Evolutionary conservation across 2,113 vertebrate species (phyloP), one percentile per base, ranked within the genome.

Genomic region (Labeo catla): DNA sequence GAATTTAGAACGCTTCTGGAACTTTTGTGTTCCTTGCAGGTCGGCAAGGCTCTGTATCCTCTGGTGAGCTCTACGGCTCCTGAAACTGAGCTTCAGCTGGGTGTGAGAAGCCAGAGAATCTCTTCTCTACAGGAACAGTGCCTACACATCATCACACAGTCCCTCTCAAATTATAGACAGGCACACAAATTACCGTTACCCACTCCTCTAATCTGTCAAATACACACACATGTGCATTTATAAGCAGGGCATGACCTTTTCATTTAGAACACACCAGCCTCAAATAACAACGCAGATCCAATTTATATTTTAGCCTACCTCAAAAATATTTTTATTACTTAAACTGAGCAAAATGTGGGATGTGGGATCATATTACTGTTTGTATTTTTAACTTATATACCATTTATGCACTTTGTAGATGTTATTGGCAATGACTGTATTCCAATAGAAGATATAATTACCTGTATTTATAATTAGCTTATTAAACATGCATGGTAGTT

Each of bases 51-150:
- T 57, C 78, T 90, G 34, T 89, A 82, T 65, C 90, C 88, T 36
- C 36, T 91, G 45, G 87, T 77, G 49, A 89, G 85, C 73, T 91
- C 88, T 7, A 89, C 90, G 4, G 73, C 87, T 2, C 79, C 90
- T 16, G 90, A 89, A 81, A 89, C 88, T 5, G 88, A 91, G 85
- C 74, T 89, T 63, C 86, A 76, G 39, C 84, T 90, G 23, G 88
- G 86, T 43, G 23, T 83, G 23, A 84, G 89, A 36, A 87, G 87
- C 52, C 83, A 57, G 8, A 84, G 76, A 13, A 79, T 83, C 7
- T 39, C 16, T 16, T 88, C 90, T 8, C 82, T 90, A 59, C 86
- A 89, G 84, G 86, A 89, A 15, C 66, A 34, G 49, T 91, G 89
- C 74, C 84, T 89, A 4, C 47, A 87, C 63, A 83, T 85, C 73